Percentiles rank a stretch among this genome's conserved stretches.
Evolutionary conservation across 2,113 vertebrate genomes (phyloP).

Genomic region (Tretioscincus oriximinensis): DNA sequence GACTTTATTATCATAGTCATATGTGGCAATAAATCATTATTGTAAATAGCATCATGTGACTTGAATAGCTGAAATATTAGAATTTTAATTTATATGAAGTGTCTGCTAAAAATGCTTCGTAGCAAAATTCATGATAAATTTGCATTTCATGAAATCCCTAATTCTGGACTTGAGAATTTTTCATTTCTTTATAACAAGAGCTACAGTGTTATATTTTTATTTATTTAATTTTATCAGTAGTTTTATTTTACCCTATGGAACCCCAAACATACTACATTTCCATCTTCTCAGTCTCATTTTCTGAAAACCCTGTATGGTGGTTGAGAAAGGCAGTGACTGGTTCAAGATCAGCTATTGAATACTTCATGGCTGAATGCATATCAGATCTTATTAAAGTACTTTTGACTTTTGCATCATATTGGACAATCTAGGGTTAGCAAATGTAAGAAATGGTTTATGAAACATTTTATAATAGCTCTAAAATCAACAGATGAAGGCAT

Average conservation of each 20-base stretch:
- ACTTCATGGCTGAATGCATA: too few relatives aligned
- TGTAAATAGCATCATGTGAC: neutral
- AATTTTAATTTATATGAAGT: neutral
- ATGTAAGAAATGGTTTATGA: neutral
- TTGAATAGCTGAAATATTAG: neutral
- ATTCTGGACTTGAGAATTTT: neutral
- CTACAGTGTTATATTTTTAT: neutral
- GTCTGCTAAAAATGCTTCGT: neutral
- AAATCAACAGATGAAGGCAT: neutral
- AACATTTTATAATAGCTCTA: neutral
- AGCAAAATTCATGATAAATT: neutral
- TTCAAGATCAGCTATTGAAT: too few relatives aligned
- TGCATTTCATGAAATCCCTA: neutral
- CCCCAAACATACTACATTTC: too few relatives aligned
- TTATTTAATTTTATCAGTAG: neutral
- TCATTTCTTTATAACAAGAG: neutral
- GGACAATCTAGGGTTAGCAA: too few relatives aligned
- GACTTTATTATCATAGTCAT: too few relatives aligned
- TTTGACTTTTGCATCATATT: too few relatives aligned
- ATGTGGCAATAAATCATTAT: too few relatives aligned
- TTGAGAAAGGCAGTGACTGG: too few relatives aligned
- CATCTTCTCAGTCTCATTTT: too few relatives aligned
- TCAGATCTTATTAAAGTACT: too few relatives aligned
- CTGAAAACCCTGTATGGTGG: too few relatives aligned
- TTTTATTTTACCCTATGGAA: neutral